Evolutionary conservation across 2,797 vertebrate genomes (phyloP), one percentile per base, ranked within the genome.

Genomic region (Mallotus villosus): DNA sequence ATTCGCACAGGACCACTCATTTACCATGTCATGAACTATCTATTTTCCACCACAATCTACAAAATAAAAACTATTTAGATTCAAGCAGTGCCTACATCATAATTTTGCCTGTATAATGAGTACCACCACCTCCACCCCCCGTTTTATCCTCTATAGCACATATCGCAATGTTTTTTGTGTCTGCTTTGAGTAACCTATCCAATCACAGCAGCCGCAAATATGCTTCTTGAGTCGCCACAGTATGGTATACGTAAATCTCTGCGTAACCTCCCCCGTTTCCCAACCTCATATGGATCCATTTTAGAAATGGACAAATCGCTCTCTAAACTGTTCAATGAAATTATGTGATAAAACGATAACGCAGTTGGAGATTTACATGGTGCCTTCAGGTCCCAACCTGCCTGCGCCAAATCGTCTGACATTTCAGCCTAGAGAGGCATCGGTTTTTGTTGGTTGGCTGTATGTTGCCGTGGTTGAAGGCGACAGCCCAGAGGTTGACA

Each of bases 351-450:
- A 83, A 89, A 78, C 82, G 85, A 86, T 88, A 88, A 85, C 88
- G 88, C 86, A 84, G 87, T 87, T 88, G 78, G 82, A 88, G 85
- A 85, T 87, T 84, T 82, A 78, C 84, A 80, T 87, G 81, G 86
- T 89, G 91, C 65, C 21, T 55, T 67, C 46, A 53, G 64, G 68
- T 61, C 60, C 55, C 46, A 61, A 25, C 58, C 63, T 24, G 61
- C 74, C 74, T 78, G 68, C 49, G 76, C 70, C 76, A 89, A 81
- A 89, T 90, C 84, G 86, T 85, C 84, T 82, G 85, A 85, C 85
- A 88, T 90, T 83, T 86, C 81, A 80, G 34, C 71, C 71, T 71
- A 11, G 19, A 58, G 16, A 81, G 79, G 74, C 78, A 74, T 82
- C 82, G 71, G 74, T 81, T 80, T 78, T 82, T 71, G 75, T 83